Evolutionary conservation across 1,140 invertebrate species (phyloP), one percentile per base, ranked within the genome.

Genomic region (Teleopsis dalmanni): DNA sequence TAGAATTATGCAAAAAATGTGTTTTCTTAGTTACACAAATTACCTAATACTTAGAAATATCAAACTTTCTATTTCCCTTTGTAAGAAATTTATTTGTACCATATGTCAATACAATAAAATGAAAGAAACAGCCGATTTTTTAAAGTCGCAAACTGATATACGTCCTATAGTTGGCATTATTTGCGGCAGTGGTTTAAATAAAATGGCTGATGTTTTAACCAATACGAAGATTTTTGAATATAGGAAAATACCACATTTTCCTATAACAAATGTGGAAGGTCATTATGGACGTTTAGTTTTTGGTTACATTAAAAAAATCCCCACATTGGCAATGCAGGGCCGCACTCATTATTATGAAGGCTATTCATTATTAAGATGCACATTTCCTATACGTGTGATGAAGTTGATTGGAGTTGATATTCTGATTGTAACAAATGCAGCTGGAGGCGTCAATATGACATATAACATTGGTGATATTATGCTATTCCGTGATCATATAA

Each of bases 311-410:
- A 73, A 79, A 18, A 81, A 81, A 3, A 80, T 88, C 3, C 77
- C 82, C 1, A 84, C 95, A 0, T 83, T 98, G 58, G 89, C 90
- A 55, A 96, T 97, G 93, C 89, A 97, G 66, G 95, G 94, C 23
- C 77, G 94, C 41, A 93, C 95, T 70, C 94, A 98, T 72, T 84
- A 88, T 55, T 98, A 96, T 65, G 95, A 98, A 74, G 95, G 95
- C 37, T 95, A 97, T 73, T 56, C 57, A 11, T 57, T 67, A 65
- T 70, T 74, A 18, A 74, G 95, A 85, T 92, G 91, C 58, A 81
- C 90, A 2, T 85, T 97, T 79, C 93, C 93, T 8, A 83, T 98
- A 3, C 78, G 93, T 51, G 88, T 97, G 14, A 94, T 98, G 89
- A 93, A 94, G 69, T 73, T 95, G 14, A 74, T 95, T 31, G 94